These are phyloP conservation scores for Cepaea nemoralis DNA, from an alignment of 1,140 invertebrate genomes.

Conservation along the genomic window DNA sequence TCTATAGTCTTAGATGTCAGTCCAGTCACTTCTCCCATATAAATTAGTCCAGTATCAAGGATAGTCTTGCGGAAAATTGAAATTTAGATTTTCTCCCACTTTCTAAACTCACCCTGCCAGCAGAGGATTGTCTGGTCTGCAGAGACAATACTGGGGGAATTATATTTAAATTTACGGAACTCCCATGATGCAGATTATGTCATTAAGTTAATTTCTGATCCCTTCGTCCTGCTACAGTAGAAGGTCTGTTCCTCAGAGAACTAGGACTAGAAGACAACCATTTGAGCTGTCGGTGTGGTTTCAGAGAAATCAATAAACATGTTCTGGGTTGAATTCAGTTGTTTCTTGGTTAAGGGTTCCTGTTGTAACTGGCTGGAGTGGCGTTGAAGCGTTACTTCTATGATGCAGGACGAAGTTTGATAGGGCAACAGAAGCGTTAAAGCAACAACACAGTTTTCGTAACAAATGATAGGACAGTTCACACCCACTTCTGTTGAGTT, in stretches of 20 bases:
- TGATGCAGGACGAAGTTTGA: too few species aligned
- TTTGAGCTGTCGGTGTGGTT: too few species aligned
- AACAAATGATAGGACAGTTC: too few species aligned
- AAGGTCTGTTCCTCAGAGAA: not conserved
- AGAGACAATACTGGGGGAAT: not conserved
- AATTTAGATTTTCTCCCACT: not conserved
- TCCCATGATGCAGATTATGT: not conserved
- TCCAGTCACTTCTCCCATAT: not conserved
- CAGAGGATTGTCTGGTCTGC: not conserved
- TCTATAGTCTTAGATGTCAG: not conserved
- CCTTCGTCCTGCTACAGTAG: not conserved
- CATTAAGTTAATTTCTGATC: slow-evolving; percentile 16
- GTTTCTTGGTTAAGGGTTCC: too few species aligned
- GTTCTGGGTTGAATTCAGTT: too few species aligned
- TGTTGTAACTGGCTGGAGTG: too few species aligned
- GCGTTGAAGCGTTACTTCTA: too few species aligned
- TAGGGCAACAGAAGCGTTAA: too few species aligned
- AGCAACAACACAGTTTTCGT: too few species aligned
- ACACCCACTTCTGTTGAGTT: too few species aligned
- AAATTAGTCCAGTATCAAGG: slow-evolving; percentile 7
- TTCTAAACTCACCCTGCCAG: not conserved
- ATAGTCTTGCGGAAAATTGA: not conserved
- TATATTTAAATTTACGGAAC: slow-evolving; percentile 7
- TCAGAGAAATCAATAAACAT: too few species aligned
- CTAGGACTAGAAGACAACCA: not conserved